phyloP scores from a whole-genome alignment of 2,113 vertebrate genomes.

The Jacana jacana region DNA sequence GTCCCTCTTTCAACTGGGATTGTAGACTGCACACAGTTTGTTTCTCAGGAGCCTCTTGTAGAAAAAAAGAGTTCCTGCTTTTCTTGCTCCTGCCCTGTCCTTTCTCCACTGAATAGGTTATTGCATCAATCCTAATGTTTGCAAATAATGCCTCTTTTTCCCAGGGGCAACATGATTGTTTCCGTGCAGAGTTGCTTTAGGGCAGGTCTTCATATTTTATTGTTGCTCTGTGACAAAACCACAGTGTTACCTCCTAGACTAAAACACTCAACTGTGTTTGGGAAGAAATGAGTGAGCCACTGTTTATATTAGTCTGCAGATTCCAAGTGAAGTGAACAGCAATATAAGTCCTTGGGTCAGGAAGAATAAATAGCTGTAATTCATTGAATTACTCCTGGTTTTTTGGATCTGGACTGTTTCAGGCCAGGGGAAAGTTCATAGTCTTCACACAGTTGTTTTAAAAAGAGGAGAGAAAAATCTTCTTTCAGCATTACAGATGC shows the following conservation, averaged over 20 bases:
- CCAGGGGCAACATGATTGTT: neutral
- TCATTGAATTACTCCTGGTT: neutral
- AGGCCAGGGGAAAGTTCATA: neutral
- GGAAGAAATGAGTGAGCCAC: neutral
- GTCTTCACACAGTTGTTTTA: neutral
- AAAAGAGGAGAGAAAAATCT: neutral
- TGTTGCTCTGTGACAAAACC: neutral
- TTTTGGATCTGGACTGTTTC: constrained; percentile 7
- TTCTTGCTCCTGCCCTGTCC: neutral
- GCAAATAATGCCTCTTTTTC: constrained; percentile 10
- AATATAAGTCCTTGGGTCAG: neutral
- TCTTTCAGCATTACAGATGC: neutral
- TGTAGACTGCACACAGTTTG: neutral
- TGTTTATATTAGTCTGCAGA: constrained; percentile 19
- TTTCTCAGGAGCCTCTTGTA: neutral
- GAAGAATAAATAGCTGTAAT: constrained; percentile 21
- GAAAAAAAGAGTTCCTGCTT: neutral
- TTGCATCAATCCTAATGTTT: neutral
- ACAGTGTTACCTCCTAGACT: neutral
- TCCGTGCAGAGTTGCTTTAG: neutral
- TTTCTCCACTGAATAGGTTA: neutral
- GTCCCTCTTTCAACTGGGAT: neutral
- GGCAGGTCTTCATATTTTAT: neutral
- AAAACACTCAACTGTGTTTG: neutral
- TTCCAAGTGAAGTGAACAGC: neutral